Evolutionary conservation across 2,113 vertebrate genomes (phyloP).

Genomic region (Phocoena phocoena): DNA sequence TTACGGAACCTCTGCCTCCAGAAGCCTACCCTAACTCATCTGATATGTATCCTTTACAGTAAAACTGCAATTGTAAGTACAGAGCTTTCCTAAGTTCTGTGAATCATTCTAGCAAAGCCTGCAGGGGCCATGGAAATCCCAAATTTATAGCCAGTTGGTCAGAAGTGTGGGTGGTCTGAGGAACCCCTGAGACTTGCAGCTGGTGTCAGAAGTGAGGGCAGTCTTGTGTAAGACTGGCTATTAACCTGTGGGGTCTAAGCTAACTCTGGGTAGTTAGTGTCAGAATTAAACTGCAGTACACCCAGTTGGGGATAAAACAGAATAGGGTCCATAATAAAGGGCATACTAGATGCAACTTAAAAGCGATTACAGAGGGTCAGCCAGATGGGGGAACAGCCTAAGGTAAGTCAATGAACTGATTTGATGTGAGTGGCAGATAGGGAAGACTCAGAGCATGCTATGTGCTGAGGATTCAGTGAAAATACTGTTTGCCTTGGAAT

Average conservation of each 20-base stretch:
- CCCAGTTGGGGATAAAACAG: not conserved
- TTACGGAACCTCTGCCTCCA: not conserved
- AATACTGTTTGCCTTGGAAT: slow-evolving; percentile 10
- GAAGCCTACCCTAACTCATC: not conserved
- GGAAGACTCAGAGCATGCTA: not conserved
- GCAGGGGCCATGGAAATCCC: not conserved
- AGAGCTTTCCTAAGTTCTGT: not conserved
- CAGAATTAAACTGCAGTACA: not conserved
- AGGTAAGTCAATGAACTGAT: not conserved
- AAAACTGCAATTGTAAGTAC: not conserved
- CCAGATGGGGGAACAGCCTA: not conserved
- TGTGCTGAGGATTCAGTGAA: not conserved
- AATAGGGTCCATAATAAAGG: not conserved
- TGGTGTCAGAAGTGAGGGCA: not conserved
- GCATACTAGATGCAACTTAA: not conserved
- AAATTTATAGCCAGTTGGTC: not conserved
- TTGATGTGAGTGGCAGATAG: not conserved
- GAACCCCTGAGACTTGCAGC: not conserved
- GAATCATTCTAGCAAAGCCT: not conserved
- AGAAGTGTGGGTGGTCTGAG: not conserved
- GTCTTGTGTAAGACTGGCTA: not conserved
- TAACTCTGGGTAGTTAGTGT: not conserved
- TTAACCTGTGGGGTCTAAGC: not conserved
- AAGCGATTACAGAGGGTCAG: not conserved
- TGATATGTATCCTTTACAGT: not conserved